Conservation (phyloP, 2,888 invertebrate species). For the Thelaira solivaga region DNA sequence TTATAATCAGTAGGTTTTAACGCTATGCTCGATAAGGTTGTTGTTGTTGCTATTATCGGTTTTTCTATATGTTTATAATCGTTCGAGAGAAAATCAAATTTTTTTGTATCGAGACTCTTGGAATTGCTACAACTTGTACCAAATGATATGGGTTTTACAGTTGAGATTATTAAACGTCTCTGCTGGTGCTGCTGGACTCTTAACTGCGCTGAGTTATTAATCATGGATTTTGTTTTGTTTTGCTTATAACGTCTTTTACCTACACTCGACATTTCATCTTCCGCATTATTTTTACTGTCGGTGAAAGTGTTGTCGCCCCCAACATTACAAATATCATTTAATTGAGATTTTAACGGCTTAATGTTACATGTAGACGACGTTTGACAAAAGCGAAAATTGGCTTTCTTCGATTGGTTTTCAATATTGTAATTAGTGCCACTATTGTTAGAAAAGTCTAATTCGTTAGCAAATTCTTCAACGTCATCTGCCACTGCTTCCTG, state of each 20-base stretch:
- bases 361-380: constrained; percentile 1
- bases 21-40: constrained; percentile 50
- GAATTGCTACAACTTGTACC: constrained; percentile 33
- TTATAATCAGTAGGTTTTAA: constrained; percentile 55
- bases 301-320: constrained; percentile 62
- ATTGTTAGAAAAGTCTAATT: constrained; percentile 69
- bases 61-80: constrained; percentile 52
- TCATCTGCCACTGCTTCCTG: constrained; percentile 10
- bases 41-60: constrained; percentile 47
- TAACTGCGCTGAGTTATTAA: constrained; percentile 56
- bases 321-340: constrained; percentile 41
- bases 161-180: constrained; percentile 67
- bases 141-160: constrained; percentile 17
- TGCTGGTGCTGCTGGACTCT: constrained; percentile 71
- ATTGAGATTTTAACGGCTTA: constrained; percentile 29
- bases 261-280: constrained; percentile 67
- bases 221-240: constrained; percentile 70
- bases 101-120: constrained; percentile 30
- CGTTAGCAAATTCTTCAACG: constrained; percentile 68
- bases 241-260: constrained; percentile 74
- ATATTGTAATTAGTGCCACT: constrained; percentile 57
- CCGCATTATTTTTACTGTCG: constrained; percentile 68
- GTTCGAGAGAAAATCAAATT: constrained; percentile 39
- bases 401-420: constrained; percentile 52
- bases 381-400: constrained; percentile 38